Conservation (phyloP, 2,888 invertebrate species). For the Drosophila robusta region DNA sequence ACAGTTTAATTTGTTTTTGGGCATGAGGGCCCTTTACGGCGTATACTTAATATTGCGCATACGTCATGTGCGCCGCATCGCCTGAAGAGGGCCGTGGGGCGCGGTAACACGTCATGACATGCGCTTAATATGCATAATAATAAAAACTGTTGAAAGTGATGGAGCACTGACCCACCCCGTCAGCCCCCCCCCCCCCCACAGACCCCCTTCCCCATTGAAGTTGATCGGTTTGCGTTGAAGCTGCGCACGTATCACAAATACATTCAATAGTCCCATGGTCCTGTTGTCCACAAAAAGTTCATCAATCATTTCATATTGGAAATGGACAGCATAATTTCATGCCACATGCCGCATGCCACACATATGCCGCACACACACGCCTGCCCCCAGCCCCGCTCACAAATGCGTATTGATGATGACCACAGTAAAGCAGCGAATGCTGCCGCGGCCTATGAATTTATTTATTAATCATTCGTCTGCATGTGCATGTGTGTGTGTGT, state of each 20-base stretch:
- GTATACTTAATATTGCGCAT: slow-evolving; percentile 70
- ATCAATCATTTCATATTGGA: slow-evolving; percentile 72
- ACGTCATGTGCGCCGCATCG: slow-evolving; percentile 60
- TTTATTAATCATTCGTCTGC: slow-evolving; percentile 54
- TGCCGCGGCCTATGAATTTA: slow-evolving; percentile 55
- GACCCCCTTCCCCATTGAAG: not conserved
- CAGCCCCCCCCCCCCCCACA: not conserved
- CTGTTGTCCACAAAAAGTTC: slow-evolving; percentile 40
- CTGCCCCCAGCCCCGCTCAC: slow-evolving; percentile 6
- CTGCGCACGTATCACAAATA: slow-evolving; percentile 41
- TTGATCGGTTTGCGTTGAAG: slow-evolving; percentile 50
- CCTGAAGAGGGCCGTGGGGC: not conserved
- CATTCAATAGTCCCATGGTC: slow-evolving; percentile 3
- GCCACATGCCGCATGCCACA: slow-evolving; percentile 7
- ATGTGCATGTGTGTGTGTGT: no score
- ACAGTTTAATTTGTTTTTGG: slow-evolving; percentile 67
- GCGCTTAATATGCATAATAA: slow-evolving; percentile 77
- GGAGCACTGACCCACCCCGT: slow-evolving; percentile 11
- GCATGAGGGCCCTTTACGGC: slow-evolving; percentile 27
- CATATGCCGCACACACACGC: not conserved
- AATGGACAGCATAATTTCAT: slow-evolving; percentile 66
- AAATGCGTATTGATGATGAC: slow-evolving; percentile 32
- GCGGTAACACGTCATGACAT: slow-evolving; percentile 62
- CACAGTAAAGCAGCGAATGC: slow-evolving; percentile 34
- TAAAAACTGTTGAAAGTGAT: slow-evolving; percentile 70